Evolutionary conservation across 2,797 vertebrate species (phyloP), one percentile per base, ranked within the genome.

Genomic region (Alectoris magna): DNA sequence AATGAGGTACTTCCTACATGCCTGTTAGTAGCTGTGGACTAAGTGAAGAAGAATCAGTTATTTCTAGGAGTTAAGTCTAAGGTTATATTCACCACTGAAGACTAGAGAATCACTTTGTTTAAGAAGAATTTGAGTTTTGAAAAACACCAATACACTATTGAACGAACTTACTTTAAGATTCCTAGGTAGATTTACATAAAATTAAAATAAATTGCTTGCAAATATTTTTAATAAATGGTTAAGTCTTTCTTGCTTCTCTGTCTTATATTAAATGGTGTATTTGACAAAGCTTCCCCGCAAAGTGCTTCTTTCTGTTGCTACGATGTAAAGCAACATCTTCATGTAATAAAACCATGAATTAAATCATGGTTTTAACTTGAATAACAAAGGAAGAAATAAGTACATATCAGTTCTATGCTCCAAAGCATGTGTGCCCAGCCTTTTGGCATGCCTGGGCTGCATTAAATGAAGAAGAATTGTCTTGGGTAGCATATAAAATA

Each of bases 1-100:
- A 56, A 48, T 0, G 0, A 39, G 10, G 7, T 36, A 6, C 24
- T 9, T 6, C 14, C 17, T 48, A 13, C 1, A 17, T 71, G n/a
- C 24, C 26, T 85, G 26, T 41, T 18, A 59, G 5, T 10, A 41
- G 7, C 3, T 73, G 39, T 46, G 4, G 29, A 29, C 18, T 80
- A 48, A 68, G 18, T 49, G 58, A 73, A 74, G 29, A 72, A 44
- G 7, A 9, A 68, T 1, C 9, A 56, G 29, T 17, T 87, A 71
- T 8, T 76, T 59, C 18, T 27, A 48, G 18, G 48, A 36, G 23
- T 11, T 55, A 80, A 88, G 48, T n/a, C 3, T 68, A 1, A 77
- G 23, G 34, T 39, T 1, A 78, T 58, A n/a, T 63, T 86, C 23
- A 56, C 23, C n/a, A 60, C 10, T 66, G 26, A 4, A 87, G 6